phyloP scores from a whole-genome alignment of 2,113 vertebrate species.

The Sarotherodon lohbergeri region DNA sequence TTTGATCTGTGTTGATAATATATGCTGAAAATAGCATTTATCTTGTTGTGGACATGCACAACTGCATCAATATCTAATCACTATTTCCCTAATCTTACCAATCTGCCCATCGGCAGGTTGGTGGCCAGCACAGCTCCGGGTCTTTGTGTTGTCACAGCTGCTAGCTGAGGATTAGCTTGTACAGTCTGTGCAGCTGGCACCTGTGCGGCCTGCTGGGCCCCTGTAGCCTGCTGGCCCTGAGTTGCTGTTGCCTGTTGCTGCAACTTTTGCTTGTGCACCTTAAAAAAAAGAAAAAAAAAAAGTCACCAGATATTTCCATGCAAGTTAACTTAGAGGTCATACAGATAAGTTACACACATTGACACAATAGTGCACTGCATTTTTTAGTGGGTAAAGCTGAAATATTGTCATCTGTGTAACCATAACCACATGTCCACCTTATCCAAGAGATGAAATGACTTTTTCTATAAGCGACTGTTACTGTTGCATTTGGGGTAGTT shows the following conservation, averaged over 20 bases:
- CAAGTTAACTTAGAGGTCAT: background rate
- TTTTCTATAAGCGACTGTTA: background rate
- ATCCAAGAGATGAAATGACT: background rate
- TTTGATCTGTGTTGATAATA: background rate
- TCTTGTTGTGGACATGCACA: background rate
- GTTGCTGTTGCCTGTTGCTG: constrained; percentile 68
- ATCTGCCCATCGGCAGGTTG: constrained; percentile 86
- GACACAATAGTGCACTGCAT: background rate
- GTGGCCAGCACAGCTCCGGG: constrained; percentile 82
- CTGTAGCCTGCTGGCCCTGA: constrained; percentile 80
- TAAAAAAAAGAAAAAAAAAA: constrained; percentile 18
- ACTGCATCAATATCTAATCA: background rate
- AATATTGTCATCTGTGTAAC: background rate
- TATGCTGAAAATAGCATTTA: background rate
- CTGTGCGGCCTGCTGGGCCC: constrained; percentile 71
- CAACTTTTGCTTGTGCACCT: constrained; percentile 72
- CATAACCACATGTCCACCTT: background rate
- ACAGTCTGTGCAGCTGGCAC: constrained; percentile 76
- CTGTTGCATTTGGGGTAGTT: background rate
- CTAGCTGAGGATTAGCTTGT: constrained; percentile 83
- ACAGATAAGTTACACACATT: background rate
- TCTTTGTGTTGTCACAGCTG: constrained; percentile 81
- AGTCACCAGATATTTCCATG: background rate
- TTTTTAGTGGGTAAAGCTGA: background rate
- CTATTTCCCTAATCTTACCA: constrained; percentile 74